Evolutionary conservation across 2,888 invertebrate species (phyloP), one percentile per base, ranked within the genome.

Genomic region (Reticulitermes lucifugus): DNA sequence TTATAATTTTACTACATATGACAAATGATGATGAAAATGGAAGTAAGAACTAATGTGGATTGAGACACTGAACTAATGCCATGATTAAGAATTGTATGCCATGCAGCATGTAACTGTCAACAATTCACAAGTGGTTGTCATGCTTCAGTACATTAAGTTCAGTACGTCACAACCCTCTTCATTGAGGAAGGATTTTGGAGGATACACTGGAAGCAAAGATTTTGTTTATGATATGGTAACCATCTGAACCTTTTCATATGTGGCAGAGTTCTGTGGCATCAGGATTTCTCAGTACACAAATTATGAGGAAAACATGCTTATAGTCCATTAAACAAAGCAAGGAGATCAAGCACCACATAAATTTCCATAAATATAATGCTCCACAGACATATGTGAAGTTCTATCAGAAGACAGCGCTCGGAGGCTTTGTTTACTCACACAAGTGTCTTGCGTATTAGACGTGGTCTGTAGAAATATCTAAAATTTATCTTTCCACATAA

Each of bases 191-290:
- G 25, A 43, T 25, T 21, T 43, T 9, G 65, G 25, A 60, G 65
- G 81, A 65, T 79, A 79, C 60, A 25, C 9, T 84, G 84, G 79
- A 80, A 80, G 79, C 59, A 71, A 80, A 70, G 43, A 82, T 60
- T 85, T 83, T n/a, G 71, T 82, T 0, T 83, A 71, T 55, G 85
- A 83, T 85, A 83, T 85, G 85, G 85, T 85, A 83, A 79, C 51
- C 51, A 73, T 83, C 79, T 85, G 85, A 85, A 83, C 83, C 70
- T 79, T 83, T 79, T 71, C 65, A 51, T 46, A 73, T 82, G 46
- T 65, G 73, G 59, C 81, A 60, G 46, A 81, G 25, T 65, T 81
- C 73, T 25, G 14, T 46, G 59, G 82, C 51, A 59, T 70, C 51
- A 79, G 18, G 77, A 22, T 84, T 77, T 79, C 43, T n/a, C 46